phyloP scores from a whole-genome alignment of 2,113 vertebrate genomes.

The Diadophis punctatus region DNA sequence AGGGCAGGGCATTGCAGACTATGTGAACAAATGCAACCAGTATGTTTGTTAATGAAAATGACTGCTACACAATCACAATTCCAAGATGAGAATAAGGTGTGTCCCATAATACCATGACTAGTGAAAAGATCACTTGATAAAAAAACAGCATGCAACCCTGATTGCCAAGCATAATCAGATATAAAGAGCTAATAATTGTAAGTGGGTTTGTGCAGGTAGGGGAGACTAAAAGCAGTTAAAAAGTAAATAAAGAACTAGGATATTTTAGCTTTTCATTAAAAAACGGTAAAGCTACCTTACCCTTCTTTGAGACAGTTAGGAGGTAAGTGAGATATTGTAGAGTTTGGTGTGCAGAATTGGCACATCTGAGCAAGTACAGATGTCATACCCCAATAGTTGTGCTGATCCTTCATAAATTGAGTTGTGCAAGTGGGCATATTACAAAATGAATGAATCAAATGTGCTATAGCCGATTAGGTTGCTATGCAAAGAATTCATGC shows the following conservation, averaged over 20 bases:
- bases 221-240: accelerated
- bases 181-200: not conserved
- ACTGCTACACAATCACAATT: not conserved
- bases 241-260: not conserved
- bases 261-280: not conserved
- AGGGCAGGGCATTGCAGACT: not conserved
- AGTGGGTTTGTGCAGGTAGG: not conserved
- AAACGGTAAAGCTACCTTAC: not conserved
- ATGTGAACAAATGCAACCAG: not conserved
- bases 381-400: not conserved
- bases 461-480: not conserved
- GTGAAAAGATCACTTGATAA: not conserved
- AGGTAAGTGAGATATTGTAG: not conserved
- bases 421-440: too few species aligned
- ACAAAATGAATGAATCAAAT: not conserved
- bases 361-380: not conserved
- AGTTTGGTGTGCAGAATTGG: not conserved
- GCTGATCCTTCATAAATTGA: not conserved
- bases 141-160: not conserved
- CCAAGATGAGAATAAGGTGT: not conserved
- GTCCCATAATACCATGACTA: not conserved
- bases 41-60: not conserved
- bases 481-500: not conserved
- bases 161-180: not conserved
- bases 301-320: not conserved